These are phyloP conservation scores for Mustelus asterias DNA, from an alignment of 2,113 vertebrate genomes.

Conservation along the genomic window DNA sequence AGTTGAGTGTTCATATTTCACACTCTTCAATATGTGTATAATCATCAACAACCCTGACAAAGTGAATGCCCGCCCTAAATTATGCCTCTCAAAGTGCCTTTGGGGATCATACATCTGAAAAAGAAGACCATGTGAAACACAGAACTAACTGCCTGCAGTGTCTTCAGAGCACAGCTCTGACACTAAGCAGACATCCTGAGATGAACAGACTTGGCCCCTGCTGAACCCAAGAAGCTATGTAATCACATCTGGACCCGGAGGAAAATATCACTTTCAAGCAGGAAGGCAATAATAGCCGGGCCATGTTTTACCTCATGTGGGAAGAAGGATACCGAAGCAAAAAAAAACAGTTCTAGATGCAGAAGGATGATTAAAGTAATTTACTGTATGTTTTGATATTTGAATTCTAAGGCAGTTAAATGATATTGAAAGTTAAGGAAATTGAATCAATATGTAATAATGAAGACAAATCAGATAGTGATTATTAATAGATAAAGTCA, in stretches of 20 bases:
- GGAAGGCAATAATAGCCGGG: background rate
- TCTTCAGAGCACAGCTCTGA: conserved; percentile 16
- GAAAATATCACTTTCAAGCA: conserved; percentile 34
- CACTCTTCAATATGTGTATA: background rate
- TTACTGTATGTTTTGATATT: background rate
- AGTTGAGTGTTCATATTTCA: conserved; percentile 36
- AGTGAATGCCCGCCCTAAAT: conserved; percentile 5
- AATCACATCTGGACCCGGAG: conserved; percentile 29
- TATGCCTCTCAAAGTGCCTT: conserved; percentile 35
- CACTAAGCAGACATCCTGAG: background rate
- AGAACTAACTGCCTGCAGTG: background rate
- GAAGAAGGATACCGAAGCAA: background rate
- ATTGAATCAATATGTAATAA: background rate
- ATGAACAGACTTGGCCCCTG: background rate
- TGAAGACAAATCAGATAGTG: background rate
- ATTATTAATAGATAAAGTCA: background rate
- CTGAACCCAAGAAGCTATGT: conserved; percentile 32
- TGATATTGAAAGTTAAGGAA: background rate
- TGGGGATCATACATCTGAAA: conserved; percentile 4
- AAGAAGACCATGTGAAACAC: conserved; percentile 28
- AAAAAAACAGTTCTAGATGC: background rate
- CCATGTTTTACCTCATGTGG: background rate
- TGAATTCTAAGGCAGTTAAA: background rate
- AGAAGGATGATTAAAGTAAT: conserved; percentile 1
- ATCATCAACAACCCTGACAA: conserved; percentile 38